Base-by-base conservation (phyloP, 2,113 vertebrate genomes). In the Bufo bufo region DNA sequence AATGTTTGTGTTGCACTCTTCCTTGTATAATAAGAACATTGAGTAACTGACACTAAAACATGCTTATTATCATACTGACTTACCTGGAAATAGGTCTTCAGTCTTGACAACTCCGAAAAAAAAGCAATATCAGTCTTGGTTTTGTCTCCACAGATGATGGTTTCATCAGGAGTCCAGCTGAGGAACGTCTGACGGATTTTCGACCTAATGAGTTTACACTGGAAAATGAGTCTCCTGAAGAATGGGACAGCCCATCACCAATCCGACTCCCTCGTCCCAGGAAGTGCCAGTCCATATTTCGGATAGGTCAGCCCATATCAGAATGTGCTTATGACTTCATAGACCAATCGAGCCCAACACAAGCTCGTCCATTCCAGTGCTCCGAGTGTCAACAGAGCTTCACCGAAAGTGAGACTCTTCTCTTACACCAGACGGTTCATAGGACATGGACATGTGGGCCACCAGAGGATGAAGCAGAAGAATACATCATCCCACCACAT, bases 361-460 rank as follows among this genome's bases (percentile, higher is more conserved):
- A 72, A 7, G 13, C 65, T 0, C 71, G 86, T 11, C 56, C 79
- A 9, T 88, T 83, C 58, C 86, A 88, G 80, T 88, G 86, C n/a
- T 75, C 79, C 1, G 69, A 88, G 56, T 88, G 86, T 54, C 86
- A 88, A 79, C 86, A 88, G 56, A 82, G 86, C 56, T 88, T 88
- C 54, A 83, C 56, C 13, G 86, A 88, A 58, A 63, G 69, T 1
- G 86, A 88, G 52, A 83, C 80, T 8, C 69, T 88, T 10, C 86
- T 88, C n/a, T 43, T 88, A 49, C 86, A 88, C 9, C 86, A 88
- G 47, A 83, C 86, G 7, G 80, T 83, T 8, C 86, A 88, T 47
- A 11, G 80, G 3, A 23, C 86, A n/a, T 83, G 86, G 86, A 88
- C 69, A 19, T 77, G 56, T 16, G n/a, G 83, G 1, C 54, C 43